Evolutionary conservation across 1,140 invertebrate species (phyloP), one percentile per base, ranked within the genome.

Genomic region (Megalopta genalis): DNA sequence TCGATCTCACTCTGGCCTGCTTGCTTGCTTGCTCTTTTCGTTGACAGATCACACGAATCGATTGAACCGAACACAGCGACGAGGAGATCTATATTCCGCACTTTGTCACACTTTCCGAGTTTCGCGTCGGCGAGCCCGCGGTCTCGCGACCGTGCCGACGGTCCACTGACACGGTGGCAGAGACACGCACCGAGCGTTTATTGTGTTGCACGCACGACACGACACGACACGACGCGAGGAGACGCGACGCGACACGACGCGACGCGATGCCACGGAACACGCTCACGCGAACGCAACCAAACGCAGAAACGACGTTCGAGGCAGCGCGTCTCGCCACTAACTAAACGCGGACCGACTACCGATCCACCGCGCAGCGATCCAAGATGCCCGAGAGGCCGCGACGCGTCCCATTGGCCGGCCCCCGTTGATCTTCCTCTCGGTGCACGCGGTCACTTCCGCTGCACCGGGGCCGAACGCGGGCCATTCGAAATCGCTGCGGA

Each of bases 341-440:
- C 78, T 80, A 59, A 80, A 67, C 65, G 64, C 62, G 68, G 68
- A 76, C 65, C 46, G 72, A 67, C 65, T 64, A 23, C 59, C 71
- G 78, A 80, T 76, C 63, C 65, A 76, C 78, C 64, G 52, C 23
- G 52, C 65, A n/a, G 78, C 65, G 78, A 80, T 76, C 59, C 78
- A 80, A 63, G 78, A 76, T 68, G 72, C 78, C 78, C 57, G 72
- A 76, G 64, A 27, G 70, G 59, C 64, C n/a, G 70, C 77, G 16
- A 54, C 46, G 72, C 71, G 32, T 65, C 72, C 16, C n/a, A 76
- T 80, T 80, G 78, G 78, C 18, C 9, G 54, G 14, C 23, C 9
- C 62, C 8, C 72, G 1, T 25, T 32, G 54, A 80, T 68, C 78
- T 76, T 76, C 73, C 62, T 59, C 25, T 59, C 25, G 71, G 12